Percentiles rank a stretch among this genome's conserved stretches.
phyloP scores from a whole-genome alignment of 2,888 invertebrate species.

The Neria commutata region DNA sequence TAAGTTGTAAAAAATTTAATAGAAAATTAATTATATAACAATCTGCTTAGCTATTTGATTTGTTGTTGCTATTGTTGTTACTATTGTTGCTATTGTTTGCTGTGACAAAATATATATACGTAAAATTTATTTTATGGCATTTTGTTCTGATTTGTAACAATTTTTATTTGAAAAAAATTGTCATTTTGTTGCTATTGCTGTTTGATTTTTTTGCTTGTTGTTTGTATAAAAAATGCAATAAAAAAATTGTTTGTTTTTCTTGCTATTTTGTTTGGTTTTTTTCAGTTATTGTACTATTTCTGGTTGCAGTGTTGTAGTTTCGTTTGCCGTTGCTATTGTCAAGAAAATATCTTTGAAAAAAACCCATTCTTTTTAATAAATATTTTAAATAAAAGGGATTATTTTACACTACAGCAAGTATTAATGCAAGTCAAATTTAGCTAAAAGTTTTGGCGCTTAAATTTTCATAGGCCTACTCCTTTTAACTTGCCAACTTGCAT shows the following conservation, averaged over 20 bases:
- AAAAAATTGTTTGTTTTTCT: constrained; percentile 13
- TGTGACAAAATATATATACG: constrained; percentile 43
- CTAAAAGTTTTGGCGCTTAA: neutral
- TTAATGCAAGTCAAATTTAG: neutral
- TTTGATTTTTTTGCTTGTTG: constrained; percentile 12
- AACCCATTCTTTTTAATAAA: constrained; percentile 26
- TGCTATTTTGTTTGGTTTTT: constrained; percentile 22
- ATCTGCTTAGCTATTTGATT: constrained; percentile 41
- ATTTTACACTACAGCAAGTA: neutral
- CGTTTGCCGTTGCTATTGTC: constrained; percentile 37
- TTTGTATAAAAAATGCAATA: constrained; percentile 10
- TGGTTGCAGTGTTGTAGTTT: constrained; percentile 36
- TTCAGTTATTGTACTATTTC: constrained; percentile 48
- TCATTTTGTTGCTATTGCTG: constrained; percentile 22
- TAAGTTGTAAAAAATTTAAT: constrained; percentile 47
- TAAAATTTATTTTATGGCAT: too few relatives aligned
- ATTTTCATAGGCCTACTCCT: neutral
- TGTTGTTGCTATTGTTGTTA: constrained; percentile 29
- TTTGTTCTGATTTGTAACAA: too few relatives aligned
- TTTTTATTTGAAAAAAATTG: too few relatives aligned
- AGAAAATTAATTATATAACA: constrained; percentile 44
- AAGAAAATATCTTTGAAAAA: constrained; percentile 21
- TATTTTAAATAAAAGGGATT: neutral
- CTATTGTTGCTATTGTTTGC: constrained; percentile 28
- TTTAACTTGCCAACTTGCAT: too few relatives aligned